These are phyloP conservation scores for Acrobasis consociella DNA, from an alignment of 2,888 invertebrate species.

Conservation along the genomic window DNA sequence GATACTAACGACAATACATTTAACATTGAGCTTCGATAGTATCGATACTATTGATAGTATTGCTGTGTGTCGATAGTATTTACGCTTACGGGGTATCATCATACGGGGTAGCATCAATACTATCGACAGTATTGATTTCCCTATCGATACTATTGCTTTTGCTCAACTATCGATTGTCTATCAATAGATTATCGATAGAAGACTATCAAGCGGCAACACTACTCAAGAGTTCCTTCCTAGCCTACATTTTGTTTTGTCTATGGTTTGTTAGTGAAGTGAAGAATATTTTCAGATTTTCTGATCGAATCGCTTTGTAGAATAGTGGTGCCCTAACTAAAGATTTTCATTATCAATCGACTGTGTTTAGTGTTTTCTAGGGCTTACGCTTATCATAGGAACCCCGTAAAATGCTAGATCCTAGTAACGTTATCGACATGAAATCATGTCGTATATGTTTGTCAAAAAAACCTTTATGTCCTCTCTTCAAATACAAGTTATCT, in stretches of 20 bases:
- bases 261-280: slow-evolving; percentile 41
- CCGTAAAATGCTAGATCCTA: slow-evolving; percentile 57
- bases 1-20: too few species aligned
- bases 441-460: slow-evolving; percentile 75
- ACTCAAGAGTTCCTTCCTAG: too few species aligned
- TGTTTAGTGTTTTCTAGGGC: slow-evolving; percentile 47
- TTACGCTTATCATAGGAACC: slow-evolving; percentile 29
- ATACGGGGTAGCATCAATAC: too few species aligned
- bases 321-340: slow-evolving; percentile 30
- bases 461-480: slow-evolving; percentile 69
- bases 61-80: too few species aligned
- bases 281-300: slow-evolving; percentile 25
- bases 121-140: too few species aligned
- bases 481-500: slow-evolving; percentile 74
- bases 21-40: too few species aligned
- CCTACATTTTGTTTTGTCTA: slow-evolving; percentile 14
- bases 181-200: too few species aligned
- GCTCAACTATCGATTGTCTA: too few species aligned
- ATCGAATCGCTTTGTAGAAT: slow-evolving; percentile 21
- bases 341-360: slow-evolving; percentile 31
- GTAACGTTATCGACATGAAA: slow-evolving; percentile 58
- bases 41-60: too few species aligned
- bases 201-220: too few species aligned
- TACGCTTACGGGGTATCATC: too few species aligned
- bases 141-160: too few species aligned